Evolutionary conservation across 2,888 invertebrate genomes (phyloP).

Genomic region (Polyommatus icarus): DNA sequence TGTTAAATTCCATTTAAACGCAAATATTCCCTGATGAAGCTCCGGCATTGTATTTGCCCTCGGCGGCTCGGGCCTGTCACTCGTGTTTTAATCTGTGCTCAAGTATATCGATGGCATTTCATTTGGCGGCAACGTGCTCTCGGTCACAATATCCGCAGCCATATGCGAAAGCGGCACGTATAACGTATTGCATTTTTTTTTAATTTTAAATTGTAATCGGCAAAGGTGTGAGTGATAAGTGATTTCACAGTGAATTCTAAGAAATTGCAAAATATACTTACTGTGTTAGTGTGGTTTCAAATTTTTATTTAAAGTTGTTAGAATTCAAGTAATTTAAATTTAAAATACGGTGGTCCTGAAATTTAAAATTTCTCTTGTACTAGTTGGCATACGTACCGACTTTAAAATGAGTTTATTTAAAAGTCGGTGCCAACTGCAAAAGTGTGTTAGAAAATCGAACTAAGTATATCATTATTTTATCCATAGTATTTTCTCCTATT

Average conservation of each 20-base stretch:
- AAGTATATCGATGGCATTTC: slow-evolving; percentile 10
- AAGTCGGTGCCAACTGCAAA: not conserved
- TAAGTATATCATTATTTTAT: not conserved
- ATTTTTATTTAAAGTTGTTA: not conserved
- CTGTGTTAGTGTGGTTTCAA: not conserved
- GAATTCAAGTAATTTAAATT: not conserved
- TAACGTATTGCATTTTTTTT: slow-evolving; percentile 40
- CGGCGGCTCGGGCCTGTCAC: not conserved
- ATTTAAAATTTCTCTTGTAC: not conserved
- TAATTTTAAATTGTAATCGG: slow-evolving; percentile 29
- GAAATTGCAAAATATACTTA: not conserved
- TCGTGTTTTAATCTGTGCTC: not conserved
- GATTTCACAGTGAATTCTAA: not conserved
- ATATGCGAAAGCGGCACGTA: slow-evolving; percentile 42
- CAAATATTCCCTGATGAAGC: not conserved
- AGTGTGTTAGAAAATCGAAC: not conserved
- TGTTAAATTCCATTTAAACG: not conserved
- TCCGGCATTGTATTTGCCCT: not conserved
- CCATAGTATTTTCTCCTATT: no score
- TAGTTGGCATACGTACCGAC: not conserved
- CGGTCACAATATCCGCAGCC: slow-evolving; percentile 39
- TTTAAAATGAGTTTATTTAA: slow-evolving; percentile 6
- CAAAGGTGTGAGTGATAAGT: slow-evolving; percentile 33
- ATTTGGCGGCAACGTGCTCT: slow-evolving; percentile 26
- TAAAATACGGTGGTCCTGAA: not conserved